Evolutionary conservation across 2,113 vertebrate genomes (phyloP), one percentile per base, ranked within the genome.

Genomic region (Apodemus sylvaticus): DNA sequence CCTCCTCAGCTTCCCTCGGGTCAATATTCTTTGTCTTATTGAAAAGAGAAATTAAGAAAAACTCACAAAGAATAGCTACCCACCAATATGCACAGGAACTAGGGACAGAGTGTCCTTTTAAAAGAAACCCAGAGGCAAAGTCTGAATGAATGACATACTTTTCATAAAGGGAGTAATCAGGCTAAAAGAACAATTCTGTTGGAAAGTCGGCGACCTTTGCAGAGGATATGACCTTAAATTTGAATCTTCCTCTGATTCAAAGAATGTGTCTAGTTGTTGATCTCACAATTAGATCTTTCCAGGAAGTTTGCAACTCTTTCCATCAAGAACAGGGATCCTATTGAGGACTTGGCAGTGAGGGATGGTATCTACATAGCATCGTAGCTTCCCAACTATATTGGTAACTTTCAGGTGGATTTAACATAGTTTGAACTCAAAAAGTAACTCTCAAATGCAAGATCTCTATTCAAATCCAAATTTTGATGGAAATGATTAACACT

Each of bases 131-230:
- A 93, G 77, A 96, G 93, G 93, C 96, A 93, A 93, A 89, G 85
- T 26, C 94, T 88, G 85, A 88, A 95, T 95, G 95, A 97, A 97
- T 95, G 91, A n/a, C 95, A 94, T 79, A 96, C 86, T 96, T 97
- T 93, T 91, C 86, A 89, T 93, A 97, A 97, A 97, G 74, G 86
- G 89, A 96, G 64, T 94, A 96, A 91, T 94, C 86, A 91, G 82
- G 48, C 89, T 96, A 96, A 95, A 89, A 79, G 95, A 95, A 91
- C 88, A 94, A 94, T 94, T 22, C 51, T 91, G n/a, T 89, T 87
- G 7, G 96, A 92, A 96, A 77, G 64, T 86, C 88, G 71, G 39
- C 0, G 91, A 95, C 92, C 92, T 97, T 91, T 86, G 31, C 19
- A 96, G 89, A 95, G 86, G 91, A 87, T 94, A 31, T 97, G 97